phyloP scores from a whole-genome alignment of 2,888 invertebrate genomes.

The Octonoba sinensis region DNA sequence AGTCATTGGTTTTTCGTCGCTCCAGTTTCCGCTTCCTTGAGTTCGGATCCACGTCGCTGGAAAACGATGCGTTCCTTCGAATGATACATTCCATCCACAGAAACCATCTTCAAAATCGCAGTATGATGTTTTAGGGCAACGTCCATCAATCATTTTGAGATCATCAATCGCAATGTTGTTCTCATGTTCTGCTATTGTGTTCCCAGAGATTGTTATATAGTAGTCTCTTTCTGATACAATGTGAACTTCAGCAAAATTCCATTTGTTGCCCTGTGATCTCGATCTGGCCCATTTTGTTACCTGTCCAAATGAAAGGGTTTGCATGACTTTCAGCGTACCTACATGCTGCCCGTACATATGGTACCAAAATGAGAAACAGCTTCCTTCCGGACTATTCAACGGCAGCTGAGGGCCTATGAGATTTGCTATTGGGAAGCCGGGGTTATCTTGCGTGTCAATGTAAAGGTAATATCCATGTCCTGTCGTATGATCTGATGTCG shows the following conservation, averaged over 20 bases:
- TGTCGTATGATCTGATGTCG: slow-evolving; percentile 65
- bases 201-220: slow-evolving; percentile 33
- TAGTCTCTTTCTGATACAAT: slow-evolving; percentile 38
- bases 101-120: slow-evolving; percentile 65
- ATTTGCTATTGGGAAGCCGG: neutral
- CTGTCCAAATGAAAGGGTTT: neutral
- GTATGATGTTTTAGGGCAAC: slow-evolving; percentile 33
- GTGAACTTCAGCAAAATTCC: slow-evolving; percentile 42
- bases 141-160: slow-evolving; percentile 57
- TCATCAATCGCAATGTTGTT: slow-evolving; percentile 65
- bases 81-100: slow-evolving; percentile 64
- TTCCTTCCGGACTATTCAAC: slow-evolving; percentile 53
- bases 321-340: slow-evolving; percentile 28
- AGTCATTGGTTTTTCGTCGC: slow-evolving; percentile 38
- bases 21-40: slow-evolving; percentile 54
- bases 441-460: slow-evolving; percentile 2
- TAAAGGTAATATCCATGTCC: slow-evolving; percentile 60
- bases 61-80: too few relatives aligned
- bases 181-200: neutral
- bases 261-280: slow-evolving; percentile 51
- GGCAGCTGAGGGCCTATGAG: slow-evolving; percentile 47
- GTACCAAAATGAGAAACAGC: slow-evolving; percentile 70
- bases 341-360: slow-evolving; percentile 69
- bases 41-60: slow-evolving; percentile 35
- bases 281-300: slow-evolving; percentile 3